Evolutionary conservation across 2,888 invertebrate species (phyloP).

Genomic region (Petrophora chlorosata): DNA sequence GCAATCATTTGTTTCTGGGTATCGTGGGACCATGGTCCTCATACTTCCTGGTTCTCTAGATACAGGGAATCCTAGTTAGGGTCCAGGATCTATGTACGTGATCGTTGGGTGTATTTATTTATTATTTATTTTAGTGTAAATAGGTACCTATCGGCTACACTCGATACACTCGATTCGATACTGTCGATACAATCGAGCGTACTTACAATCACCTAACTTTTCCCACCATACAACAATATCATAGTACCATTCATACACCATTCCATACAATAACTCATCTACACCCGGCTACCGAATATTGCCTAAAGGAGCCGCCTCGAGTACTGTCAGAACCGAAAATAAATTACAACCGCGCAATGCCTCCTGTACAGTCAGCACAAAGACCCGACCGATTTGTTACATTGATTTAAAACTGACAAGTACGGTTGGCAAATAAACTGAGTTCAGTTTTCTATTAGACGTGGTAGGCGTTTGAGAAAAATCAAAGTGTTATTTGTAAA

Average conservation of each 20-base stretch:
- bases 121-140: too few relatives aligned
- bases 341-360: constrained; percentile 63
- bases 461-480: too few relatives aligned
- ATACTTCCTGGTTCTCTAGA: too few relatives aligned
- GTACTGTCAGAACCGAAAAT: constrained; percentile 67
- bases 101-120: too few relatives aligned
- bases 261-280: constrained; percentile 30
- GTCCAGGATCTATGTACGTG: too few relatives aligned
- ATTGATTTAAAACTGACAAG: constrained; percentile 65
- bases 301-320: constrained; percentile 28
- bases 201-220: not conserved
- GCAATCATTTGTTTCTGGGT: too few relatives aligned
- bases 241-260: too few relatives aligned
- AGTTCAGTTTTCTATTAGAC: not conserved
- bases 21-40: too few relatives aligned
- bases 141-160: too few relatives aligned
- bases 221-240: constrained; percentile 17
- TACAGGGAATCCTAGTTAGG: too few relatives aligned
- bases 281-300: constrained; percentile 33
- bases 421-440: constrained; percentile 50
- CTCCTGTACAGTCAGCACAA: constrained; percentile 62
- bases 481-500: too few relatives aligned
- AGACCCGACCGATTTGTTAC: constrained; percentile 68
- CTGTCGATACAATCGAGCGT: not conserved
- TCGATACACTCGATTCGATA: too few relatives aligned